Evolutionary conservation across 2,888 invertebrate genomes (phyloP).

Genomic region (Apotomis capreana): DNA sequence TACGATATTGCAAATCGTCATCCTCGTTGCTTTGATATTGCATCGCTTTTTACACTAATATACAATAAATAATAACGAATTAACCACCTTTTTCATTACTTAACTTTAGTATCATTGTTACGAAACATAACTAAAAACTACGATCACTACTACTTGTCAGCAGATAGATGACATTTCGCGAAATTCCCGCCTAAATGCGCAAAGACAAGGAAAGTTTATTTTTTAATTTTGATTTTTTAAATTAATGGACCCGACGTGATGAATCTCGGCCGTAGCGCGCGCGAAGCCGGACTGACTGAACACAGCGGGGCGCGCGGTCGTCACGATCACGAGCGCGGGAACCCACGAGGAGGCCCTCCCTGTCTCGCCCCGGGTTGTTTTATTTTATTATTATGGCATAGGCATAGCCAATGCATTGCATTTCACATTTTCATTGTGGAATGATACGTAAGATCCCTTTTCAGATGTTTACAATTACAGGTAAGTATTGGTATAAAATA

Average conservation of each 20-base stretch:
- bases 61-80: conserved; percentile 63
- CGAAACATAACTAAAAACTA: conserved; percentile 54
- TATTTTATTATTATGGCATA: conserved; percentile 40
- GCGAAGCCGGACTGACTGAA: conserved; percentile 70
- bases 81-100: conserved; percentile 73
- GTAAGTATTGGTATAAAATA: conserved; percentile 3
- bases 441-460: conserved; percentile 42
- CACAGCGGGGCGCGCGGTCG: conserved; percentile 44
- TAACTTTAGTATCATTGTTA: conserved; percentile 73
- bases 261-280: conserved; percentile 69
- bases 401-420: conserved; percentile 58
- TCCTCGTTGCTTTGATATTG: conserved; percentile 81
- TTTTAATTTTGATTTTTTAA: conserved; percentile 45
- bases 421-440: conserved; percentile 55
- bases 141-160: conserved; percentile 29
- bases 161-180: conserved; percentile 32
- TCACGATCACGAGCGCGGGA: conserved; percentile 54
- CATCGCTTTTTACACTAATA: conserved; percentile 78
- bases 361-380: conserved; percentile 49
- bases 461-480: conserved; percentile 19
- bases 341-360: conserved; percentile 51
- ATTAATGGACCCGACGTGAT: conserved; percentile 50
- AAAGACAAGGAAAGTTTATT: conserved; percentile 44
- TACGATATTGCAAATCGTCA: conserved; percentile 80
- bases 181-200: conserved; percentile 49